Evolutionary conservation across 2,797 vertebrate genomes (phyloP), one percentile per base, ranked within the genome.

Genomic region (Peromyscus melanophrys): DNA sequence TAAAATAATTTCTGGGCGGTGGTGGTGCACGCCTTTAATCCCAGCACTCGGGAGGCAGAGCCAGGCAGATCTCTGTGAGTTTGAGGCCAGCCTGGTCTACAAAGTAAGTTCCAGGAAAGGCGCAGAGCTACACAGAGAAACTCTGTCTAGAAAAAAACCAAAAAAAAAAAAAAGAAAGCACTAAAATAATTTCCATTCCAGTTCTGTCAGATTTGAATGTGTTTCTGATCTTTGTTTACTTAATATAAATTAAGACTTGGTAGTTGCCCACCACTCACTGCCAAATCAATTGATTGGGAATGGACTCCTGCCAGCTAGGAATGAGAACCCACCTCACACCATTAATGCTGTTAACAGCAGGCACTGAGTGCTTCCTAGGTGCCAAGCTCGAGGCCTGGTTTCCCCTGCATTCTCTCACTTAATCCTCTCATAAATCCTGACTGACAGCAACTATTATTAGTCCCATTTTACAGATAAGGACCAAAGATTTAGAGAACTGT

Each of bases 381-480:
- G 80, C 63, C 85, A 90, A 87, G 78, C 52, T 92, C 82, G 16
- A 40, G n/a, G 90, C 86, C 69, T 73, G 82, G 57, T 86, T 86
- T 91, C 82, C 76, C 59, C 17, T 14, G 59, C 82, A 89, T 77
- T 94, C 76, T 96, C 94, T 95, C 90, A 82, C 77, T 76, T 91
- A 93, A 93, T 94, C 94, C 69, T 97, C 80, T 78, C 90, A 84
- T 94, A 93, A 91, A 86, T 65, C 31, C 73, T 67, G 46, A 49
- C 67, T 80, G 84, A 92, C 29, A 90, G 43, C 31, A 94, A 95
- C 96, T 92, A 95, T 89, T 89, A 96, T 90, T 89, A 95, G 92
- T 83, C 46, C 81, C 88, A 92, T 92, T 93, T 96, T 93, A 97
- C 77, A 97, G 94, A 97, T 57, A 97, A 93, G 84, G 81, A 96